Percentiles rank a stretch among this genome's conserved stretches.
Evolutionary conservation across 2,797 vertebrate species (phyloP).

Genomic region (Sebastes jordani): DNA sequence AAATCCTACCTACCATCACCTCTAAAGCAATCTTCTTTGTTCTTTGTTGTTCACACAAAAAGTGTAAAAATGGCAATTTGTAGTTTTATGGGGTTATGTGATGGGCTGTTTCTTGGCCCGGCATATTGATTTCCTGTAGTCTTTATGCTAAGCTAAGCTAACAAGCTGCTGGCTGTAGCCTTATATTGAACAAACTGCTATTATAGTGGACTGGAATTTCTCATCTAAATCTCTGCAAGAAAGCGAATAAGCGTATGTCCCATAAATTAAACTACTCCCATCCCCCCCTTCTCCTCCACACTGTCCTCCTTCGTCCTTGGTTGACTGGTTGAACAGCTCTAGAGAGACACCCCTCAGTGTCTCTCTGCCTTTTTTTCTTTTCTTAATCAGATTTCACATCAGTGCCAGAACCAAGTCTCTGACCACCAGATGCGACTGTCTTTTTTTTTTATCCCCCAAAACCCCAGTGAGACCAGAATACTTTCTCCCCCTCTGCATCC

Average conservation of each 20-base stretch:
- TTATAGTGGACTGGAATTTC: background rate
- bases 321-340: background rate
- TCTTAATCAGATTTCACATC: slow-evolving; percentile 67
- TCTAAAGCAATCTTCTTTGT: background rate
- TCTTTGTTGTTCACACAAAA: background rate
- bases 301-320: background rate
- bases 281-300: background rate
- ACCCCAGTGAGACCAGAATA: slow-evolving; percentile 52
- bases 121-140: background rate
- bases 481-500: slow-evolving; percentile 34
- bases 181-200: background rate
- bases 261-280: background rate
- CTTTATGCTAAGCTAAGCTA: background rate
- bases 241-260: background rate
- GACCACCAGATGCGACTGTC: slow-evolving; percentile 46
- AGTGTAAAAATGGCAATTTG: background rate
- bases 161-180: background rate
- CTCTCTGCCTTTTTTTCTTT: slow-evolving; percentile 19
- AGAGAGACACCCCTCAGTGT: slow-evolving; percentile 14
- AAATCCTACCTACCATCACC: background rate
- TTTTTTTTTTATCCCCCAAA: slow-evolving; percentile 16
- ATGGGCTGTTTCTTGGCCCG: background rate
- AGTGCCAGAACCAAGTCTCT: slow-evolving; percentile 45
- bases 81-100: background rate
- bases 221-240: background rate